Base-by-base conservation (phyloP, 2,797 vertebrate species). In the Xiphophorus birchmanni region DNA sequence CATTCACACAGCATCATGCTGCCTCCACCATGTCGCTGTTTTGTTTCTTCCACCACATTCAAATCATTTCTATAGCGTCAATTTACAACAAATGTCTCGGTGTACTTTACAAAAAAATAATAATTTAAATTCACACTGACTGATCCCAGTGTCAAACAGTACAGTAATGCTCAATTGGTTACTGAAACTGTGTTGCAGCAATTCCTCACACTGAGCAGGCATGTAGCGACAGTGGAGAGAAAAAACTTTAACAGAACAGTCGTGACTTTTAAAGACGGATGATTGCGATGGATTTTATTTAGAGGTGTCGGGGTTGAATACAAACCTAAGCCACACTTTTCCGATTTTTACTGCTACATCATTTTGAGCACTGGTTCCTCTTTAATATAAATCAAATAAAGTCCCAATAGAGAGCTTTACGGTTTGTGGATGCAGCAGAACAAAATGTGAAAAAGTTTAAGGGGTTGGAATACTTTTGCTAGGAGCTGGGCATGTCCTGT, bases 401-500 rank as follows among this genome's bases (percentile, higher is more conserved):
- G 44, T 44, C 23, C 23, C 10, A n/a, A 13, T n/a, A 8, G 44
- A 40, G 11, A 13, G 11, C 4, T 26, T 71, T 13, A 26, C 65
- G 17, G 11, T 29, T 47, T 47, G 12, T 45, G 42, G n/a, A 15
- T 45, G 6, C 12, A 45, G 7, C 26, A 47, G 44, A 47, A 29
- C 5, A 4, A 72, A 45, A 29, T 47, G 13, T 45, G 44, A 72
- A 72, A 45, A 17, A 18, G 69, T 29, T 47, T 45, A 72, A 72
- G 26, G 26, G 69, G 69, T 47, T 72, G 69, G 67, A 72, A 72
- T 47, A 72, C 12, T 47, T 72, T 47, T 72, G 13, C 23, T 5
- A 29, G 26, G 1, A 12, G 21, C 35, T 23, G 18, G 8, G 37
- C 40, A 44, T 84, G 77, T 80, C 84, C 87, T 79, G 23, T 90